These are phyloP conservation scores for Potorous gilbertii DNA, from an alignment of 2,797 vertebrate genomes.

Conservation along the genomic window DNA sequence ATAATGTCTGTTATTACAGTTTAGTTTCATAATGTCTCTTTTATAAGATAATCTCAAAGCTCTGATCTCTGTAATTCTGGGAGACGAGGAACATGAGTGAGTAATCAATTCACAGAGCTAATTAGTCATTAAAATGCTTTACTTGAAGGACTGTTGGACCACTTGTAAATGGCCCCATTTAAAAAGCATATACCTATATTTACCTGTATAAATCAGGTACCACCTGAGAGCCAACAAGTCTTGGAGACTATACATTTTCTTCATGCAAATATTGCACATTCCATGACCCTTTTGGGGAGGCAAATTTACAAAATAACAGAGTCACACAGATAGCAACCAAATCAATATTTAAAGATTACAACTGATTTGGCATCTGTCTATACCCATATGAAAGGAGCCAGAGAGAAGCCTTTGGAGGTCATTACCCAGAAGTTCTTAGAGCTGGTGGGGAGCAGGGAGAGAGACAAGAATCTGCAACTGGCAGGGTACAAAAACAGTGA, in stretches of 20 bases:
- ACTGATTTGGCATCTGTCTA: neutral
- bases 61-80: conserved; percentile 12
- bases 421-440: neutral
- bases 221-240: neutral
- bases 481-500: neutral
- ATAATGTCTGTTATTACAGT: conserved; percentile 17
- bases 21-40: neutral
- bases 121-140: neutral
- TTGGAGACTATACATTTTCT: neutral
- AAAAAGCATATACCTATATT: neutral
- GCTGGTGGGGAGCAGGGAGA: neutral
- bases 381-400: neutral
- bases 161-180: neutral
- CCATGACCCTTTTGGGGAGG: neutral
- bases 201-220: neutral
- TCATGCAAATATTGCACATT: neutral
- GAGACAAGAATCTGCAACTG: neutral
- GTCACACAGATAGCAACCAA: neutral
- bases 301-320: neutral
- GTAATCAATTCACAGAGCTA: neutral
- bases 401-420: neutral
- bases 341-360: neutral
- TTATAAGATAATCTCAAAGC: neutral
- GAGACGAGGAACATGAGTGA: neutral
- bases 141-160: neutral